Conservation (phyloP, 2,113 vertebrate species). For the Paraplagusia blochii region DNA sequence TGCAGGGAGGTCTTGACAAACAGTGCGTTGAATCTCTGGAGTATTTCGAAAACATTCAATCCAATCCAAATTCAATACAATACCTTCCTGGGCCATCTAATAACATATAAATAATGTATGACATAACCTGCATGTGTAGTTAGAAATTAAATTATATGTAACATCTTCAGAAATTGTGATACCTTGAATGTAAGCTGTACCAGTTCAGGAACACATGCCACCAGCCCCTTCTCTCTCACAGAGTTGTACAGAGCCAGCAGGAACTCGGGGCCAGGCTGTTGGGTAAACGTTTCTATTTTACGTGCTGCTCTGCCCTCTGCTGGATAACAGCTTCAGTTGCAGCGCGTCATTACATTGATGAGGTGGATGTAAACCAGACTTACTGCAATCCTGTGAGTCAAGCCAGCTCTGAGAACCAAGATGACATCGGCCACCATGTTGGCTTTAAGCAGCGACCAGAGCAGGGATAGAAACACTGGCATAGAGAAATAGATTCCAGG, state of each 20-base stretch:
- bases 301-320: neutral
- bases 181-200: slow-evolving; percentile 83
- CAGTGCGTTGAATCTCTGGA: slow-evolving; percentile 73
- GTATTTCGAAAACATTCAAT: slow-evolving; percentile 77
- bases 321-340: neutral
- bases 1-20: slow-evolving; percentile 65
- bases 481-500: slow-evolving; percentile 78
- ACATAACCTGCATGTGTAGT: neutral
- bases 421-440: slow-evolving; percentile 79
- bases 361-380: slow-evolving; percentile 49
- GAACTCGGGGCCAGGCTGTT: slow-evolving; percentile 80
- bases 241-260: slow-evolving; percentile 81
- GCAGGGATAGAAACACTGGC: slow-evolving; percentile 76
- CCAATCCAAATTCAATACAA: slow-evolving; percentile 77
- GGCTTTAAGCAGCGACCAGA: slow-evolving; percentile 77
- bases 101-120: slow-evolving; percentile 1
- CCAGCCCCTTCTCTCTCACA: slow-evolving; percentile 76
- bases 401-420: slow-evolving; percentile 73
- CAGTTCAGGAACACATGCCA: slow-evolving; percentile 73
- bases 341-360: neutral
- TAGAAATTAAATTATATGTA: neutral
- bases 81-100: slow-evolving; percentile 80
- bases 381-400: slow-evolving; percentile 79
- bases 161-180: slow-evolving; percentile 20
- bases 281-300: slow-evolving; percentile 3